These are phyloP conservation scores for Climacteris rufus DNA, from an alignment of 2,113 vertebrate genomes.

Conservation along the genomic window DNA sequence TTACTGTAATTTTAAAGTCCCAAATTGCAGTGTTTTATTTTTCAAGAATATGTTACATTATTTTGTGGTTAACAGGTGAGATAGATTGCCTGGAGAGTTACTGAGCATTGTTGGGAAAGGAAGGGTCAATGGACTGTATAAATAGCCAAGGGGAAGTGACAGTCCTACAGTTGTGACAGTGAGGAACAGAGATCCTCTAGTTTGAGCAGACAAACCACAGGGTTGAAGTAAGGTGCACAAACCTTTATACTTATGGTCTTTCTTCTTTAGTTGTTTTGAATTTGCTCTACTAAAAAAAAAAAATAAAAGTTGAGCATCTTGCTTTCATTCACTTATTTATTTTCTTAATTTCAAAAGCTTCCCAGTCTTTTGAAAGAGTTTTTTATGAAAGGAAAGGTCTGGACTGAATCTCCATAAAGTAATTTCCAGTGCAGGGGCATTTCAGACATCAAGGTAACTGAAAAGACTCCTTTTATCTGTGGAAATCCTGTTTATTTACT, in stretches of 20 bases:
- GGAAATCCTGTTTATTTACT: no score
- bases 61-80: neutral
- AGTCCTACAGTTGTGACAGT: neutral
- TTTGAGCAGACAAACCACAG: neutral
- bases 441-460: neutral
- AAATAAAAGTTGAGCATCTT: neutral
- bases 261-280: neutral
- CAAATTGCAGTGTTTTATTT: neutral
- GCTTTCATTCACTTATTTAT: neutral
- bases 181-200: neutral
- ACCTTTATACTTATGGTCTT: neutral
- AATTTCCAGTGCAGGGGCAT: neutral
- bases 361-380: neutral
- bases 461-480: neutral
- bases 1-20: neutral
- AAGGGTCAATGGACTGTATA: neutral
- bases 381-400: neutral
- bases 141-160: neutral
- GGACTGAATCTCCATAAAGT: neutral
- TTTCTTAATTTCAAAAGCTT: neutral
- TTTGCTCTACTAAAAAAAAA: neutral
- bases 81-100: neutral
- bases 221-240: neutral
- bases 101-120: neutral
- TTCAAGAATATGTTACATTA: neutral